Evolutionary conservation across 2,797 vertebrate species (phyloP).

Genomic region (Hemitrygon akajei): DNA sequence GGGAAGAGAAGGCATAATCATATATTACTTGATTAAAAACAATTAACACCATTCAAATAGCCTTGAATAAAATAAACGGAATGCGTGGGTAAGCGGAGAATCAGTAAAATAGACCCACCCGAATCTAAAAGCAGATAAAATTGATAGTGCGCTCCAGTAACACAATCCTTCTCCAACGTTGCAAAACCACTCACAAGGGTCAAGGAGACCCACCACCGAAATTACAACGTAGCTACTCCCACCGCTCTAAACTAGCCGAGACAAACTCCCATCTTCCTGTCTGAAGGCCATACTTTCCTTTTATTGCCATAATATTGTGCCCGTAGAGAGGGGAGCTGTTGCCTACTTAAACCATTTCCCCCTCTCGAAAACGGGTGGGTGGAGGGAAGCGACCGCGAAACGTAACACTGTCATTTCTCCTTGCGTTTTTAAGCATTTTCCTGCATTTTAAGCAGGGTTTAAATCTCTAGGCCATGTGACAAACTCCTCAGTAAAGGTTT

Average conservation of each 20-base stretch:
- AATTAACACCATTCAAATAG: neutral
- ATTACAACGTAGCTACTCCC: neutral
- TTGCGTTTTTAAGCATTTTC: neutral
- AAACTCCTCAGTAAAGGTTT: neutral
- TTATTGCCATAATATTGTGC: neutral
- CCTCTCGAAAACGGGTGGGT: neutral
- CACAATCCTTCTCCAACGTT: neutral
- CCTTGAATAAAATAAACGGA: neutral
- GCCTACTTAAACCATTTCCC: neutral
- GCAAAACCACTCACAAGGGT: neutral
- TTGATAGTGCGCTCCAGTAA: neutral
- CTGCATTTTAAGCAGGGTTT: neutral
- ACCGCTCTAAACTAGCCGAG: neutral
- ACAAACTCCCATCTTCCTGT: neutral
- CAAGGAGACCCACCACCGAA: neutral
- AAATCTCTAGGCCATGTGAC: conserved; percentile 5
- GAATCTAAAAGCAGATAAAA: neutral
- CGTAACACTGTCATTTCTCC: neutral
- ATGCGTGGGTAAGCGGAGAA: neutral
- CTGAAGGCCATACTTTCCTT: neutral
- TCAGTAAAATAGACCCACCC: neutral
- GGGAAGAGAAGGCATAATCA: neutral
- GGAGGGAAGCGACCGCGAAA: neutral
- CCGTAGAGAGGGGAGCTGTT: neutral
- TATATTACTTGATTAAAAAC: neutral